A percentile compares a stretch with the other conserved stretches of the same genome.
Evolutionary conservation across 64 coral and sea anemone genomes (phyloP).

Genomic region (Actinia tenebrosa): DNA sequence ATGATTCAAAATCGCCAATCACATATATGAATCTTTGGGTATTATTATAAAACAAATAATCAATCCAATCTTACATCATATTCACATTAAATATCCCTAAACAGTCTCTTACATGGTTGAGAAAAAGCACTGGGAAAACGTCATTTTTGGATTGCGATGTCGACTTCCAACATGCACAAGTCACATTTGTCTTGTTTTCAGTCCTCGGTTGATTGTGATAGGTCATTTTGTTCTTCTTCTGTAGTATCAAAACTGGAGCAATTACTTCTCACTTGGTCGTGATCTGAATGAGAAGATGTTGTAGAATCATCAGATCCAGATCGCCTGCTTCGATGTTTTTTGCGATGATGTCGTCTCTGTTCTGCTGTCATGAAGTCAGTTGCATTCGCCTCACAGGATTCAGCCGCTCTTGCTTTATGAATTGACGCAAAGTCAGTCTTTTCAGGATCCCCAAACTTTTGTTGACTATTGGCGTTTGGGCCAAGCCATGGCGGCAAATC

Average conservation of each 20-base stretch:
- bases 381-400: neutral
- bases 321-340: neutral
- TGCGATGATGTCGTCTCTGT: neutral
- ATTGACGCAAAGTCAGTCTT: conserved; percentile 66
- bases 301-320: neutral
- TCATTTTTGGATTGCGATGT: too few species aligned
- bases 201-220: neutral
- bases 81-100: too few species aligned
- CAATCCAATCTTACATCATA: too few species aligned
- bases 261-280: neutral
- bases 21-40: too few species aligned
- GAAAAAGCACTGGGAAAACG: too few species aligned
- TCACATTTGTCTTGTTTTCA: neutral
- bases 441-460: conserved; percentile 17
- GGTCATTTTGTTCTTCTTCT: neutral
- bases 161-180: neutral
- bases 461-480: conserved; percentile 18
- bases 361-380: neutral
- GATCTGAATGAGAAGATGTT: neutral
- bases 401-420: conserved; percentile 49
- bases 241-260: neutral
- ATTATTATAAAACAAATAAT: too few species aligned
- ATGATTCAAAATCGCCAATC: too few species aligned
- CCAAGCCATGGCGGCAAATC: conserved; percentile 71
- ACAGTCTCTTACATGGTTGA: too few species aligned